Conservation (phyloP, 2,888 invertebrate species). For the Andrena marginata region DNA sequence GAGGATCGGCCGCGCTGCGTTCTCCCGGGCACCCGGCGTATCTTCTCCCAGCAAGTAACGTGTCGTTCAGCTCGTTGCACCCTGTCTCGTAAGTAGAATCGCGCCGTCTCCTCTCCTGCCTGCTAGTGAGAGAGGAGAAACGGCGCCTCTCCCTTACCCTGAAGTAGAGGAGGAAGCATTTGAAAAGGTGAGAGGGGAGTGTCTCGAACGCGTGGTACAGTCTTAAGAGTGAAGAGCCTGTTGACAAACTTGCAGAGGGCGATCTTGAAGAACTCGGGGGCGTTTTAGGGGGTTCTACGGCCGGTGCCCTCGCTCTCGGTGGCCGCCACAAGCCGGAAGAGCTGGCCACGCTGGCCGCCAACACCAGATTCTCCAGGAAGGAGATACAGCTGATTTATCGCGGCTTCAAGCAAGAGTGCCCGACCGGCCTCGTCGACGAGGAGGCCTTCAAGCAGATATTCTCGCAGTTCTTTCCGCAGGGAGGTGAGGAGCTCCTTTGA, state of each 20-base stretch:
- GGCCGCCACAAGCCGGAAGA: slow-evolving; percentile 93
- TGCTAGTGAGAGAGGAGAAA: slow-evolving; percentile 41
- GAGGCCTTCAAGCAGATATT: slow-evolving; percentile 95
- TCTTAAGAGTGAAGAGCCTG: slow-evolving; percentile 73
- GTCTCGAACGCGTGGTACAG: slow-evolving; percentile 80
- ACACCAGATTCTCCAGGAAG: slow-evolving; percentile 92
- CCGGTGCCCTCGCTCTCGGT: slow-evolving; percentile 85
- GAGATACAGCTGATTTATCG: slow-evolving; percentile 96
- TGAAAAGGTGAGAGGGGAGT: slow-evolving; percentile 70
- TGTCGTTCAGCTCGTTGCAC: slow-evolving; percentile 60
- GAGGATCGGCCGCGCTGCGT: slow-evolving; percentile 20
- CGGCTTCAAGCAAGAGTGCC: slow-evolving; percentile 96
- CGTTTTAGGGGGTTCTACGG: slow-evolving; percentile 83
- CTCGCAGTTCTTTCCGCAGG: slow-evolving; percentile 95
- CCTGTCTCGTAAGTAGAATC: slow-evolving; percentile 65
- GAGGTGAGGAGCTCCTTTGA: slow-evolving; percentile 87
- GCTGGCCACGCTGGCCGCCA: slow-evolving; percentile 90
- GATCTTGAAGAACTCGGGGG: slow-evolving; percentile 89
- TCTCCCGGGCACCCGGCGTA: slow-evolving; percentile 42
- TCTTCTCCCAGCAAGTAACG: slow-evolving; percentile 40
- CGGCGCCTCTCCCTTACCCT: slow-evolving; percentile 41
- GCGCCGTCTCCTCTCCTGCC: slow-evolving; percentile 57
- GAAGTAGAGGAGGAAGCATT: slow-evolving; percentile 52
- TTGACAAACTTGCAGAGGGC: slow-evolving; percentile 88
- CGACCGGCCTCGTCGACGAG: slow-evolving; percentile 94